Evolutionary conservation across 1,140 invertebrate genomes (phyloP).

Genomic region (Cyphomyrmex costatus): DNA sequence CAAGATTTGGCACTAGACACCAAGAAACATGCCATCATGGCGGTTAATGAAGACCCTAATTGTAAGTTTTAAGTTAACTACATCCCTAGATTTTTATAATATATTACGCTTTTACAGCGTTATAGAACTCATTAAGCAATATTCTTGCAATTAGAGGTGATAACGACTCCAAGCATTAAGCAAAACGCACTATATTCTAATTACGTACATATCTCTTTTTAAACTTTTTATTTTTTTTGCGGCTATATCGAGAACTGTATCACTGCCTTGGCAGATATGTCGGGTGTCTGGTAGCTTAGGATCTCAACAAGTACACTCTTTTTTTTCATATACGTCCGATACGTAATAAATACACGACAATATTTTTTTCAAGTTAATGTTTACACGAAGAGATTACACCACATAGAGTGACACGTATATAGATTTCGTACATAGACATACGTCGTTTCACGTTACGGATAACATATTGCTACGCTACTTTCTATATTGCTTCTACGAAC

Average conservation of each 20-base stretch:
- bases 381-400: constrained; percentile 36
- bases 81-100: constrained; percentile 7
- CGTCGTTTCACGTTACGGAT: constrained; percentile 15
- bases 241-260: constrained; percentile 20
- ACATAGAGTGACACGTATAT: constrained; percentile 31
- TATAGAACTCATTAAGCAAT: neutral
- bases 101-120: neutral
- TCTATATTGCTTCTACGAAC: constrained; percentile 79
- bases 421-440: constrained; percentile 20
- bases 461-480: constrained; percentile 45
- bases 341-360: constrained; percentile 78
- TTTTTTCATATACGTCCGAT: constrained; percentile 5
- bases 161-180: constrained; percentile 16
- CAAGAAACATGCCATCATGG: constrained; percentile 13
- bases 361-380: constrained; percentile 39
- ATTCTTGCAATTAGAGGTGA: constrained; percentile 8
- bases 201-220: neutral
- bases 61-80: neutral
- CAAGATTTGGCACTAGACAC: constrained; percentile 23
- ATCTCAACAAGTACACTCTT: constrained; percentile 39
- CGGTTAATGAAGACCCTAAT: constrained; percentile 6
- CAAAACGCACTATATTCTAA: constrained; percentile 23
- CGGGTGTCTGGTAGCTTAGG: constrained; percentile 74
- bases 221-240: neutral
- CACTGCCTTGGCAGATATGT: neutral